Percentiles rank a stretch among this genome's conserved stretches.
These are phyloP conservation scores for Babyrousa celebensis DNA, from an alignment of 2,797 vertebrate species.

Conservation along the genomic window DNA sequence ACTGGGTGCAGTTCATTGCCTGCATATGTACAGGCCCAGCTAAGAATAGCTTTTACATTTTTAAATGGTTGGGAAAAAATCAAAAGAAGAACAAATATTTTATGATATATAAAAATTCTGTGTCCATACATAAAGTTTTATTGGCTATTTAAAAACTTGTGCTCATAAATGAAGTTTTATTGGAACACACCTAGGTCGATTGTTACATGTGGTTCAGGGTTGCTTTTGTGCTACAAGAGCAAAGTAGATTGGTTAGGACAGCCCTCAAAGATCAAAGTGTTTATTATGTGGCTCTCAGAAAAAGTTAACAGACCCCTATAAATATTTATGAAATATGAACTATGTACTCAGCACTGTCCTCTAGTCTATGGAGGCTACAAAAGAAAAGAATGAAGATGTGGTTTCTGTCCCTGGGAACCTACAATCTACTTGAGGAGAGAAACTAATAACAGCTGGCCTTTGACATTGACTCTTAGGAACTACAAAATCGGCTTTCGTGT, in stretches of 20 bases:
- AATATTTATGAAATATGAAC: conserved; percentile 15
- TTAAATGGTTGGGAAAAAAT: background rate
- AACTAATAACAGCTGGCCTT: background rate
- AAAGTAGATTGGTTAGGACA: background rate
- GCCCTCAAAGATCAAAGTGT: background rate
- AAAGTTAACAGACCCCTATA: background rate
- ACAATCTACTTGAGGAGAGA: background rate
- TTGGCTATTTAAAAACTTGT: background rate
- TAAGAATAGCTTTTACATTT: background rate
- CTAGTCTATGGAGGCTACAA: background rate
- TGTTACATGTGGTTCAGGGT: background rate
- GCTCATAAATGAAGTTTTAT: background rate
- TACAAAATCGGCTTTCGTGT: background rate
- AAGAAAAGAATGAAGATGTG: background rate
- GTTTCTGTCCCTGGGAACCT: background rate
- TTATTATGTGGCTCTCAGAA: background rate
- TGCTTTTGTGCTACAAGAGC: background rate
- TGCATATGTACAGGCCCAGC: background rate
- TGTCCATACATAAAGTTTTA: background rate
- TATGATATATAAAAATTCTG: background rate
- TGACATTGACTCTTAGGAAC: background rate
- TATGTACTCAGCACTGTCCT: background rate
- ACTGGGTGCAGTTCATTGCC: background rate
- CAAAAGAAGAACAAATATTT: background rate
- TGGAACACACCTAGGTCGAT: background rate